These are phyloP conservation scores for Drosophila santomea DNA, from an alignment of 1,140 invertebrate species.

Conservation along the genomic window DNA sequence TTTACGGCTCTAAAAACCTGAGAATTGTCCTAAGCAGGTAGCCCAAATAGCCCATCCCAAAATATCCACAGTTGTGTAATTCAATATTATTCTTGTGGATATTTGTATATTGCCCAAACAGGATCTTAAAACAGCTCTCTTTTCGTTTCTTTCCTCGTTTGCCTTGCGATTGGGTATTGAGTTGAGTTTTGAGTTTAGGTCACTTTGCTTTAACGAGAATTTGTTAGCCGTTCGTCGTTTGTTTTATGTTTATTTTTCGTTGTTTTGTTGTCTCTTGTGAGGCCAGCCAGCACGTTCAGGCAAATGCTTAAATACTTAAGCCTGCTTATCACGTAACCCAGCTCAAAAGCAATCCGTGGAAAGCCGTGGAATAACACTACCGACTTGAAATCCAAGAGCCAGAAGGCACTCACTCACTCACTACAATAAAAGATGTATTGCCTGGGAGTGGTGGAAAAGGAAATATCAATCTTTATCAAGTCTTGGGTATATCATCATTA, in stretches of 20 bases:
- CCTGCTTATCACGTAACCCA: conserved; percentile 73
- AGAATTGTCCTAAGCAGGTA: conserved; percentile 52
- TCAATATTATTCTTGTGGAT: conserved; percentile 73
- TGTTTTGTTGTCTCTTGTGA: conserved; percentile 35
- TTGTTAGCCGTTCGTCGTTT: conserved; percentile 59
- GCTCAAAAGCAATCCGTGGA: conserved; percentile 21
- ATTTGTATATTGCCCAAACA: conserved; percentile 53
- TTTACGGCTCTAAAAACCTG: conserved; percentile 34
- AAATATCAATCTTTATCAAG: conserved; percentile 45
- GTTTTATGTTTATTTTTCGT: conserved; percentile 45
- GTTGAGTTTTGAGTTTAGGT: conserved; percentile 47
- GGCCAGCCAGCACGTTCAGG: conserved; percentile 72
- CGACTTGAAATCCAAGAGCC: conserved; percentile 22
- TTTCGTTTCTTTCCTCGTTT: conserved; percentile 16
- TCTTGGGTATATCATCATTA: conserved; percentile 30
- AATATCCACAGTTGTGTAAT: conserved; percentile 63
- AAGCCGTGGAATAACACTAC: conserved; percentile 45
- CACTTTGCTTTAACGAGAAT: conserved; percentile 60
- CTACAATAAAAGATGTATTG: conserved; percentile 20
- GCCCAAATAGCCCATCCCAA: conserved; percentile 33
- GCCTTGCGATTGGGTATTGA: conserved; percentile 25
- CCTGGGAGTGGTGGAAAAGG: conserved; percentile 41
- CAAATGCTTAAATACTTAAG: conserved; percentile 63
- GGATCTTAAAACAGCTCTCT: conserved; percentile 50
- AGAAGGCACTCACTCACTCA: conserved; percentile 1